These are phyloP conservation scores for Drosophila setosimentum DNA, from an alignment of 2,888 invertebrate species.

Conservation along the genomic window DNA sequence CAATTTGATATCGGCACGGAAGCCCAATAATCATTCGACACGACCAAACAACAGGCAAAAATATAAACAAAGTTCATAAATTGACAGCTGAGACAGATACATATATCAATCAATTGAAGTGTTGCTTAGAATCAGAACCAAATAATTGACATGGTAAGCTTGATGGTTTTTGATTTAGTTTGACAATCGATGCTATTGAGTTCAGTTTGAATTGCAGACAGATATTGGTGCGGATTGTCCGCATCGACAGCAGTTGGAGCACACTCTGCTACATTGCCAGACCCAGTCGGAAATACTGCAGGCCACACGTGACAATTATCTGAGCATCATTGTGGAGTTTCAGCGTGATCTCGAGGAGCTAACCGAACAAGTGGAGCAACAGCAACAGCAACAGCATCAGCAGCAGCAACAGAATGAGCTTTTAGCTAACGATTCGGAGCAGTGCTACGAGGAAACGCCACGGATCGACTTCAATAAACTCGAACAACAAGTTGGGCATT, in stretches of 20 bases:
- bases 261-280: constrained; percentile 69
- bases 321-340: constrained; percentile 83
- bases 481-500: constrained; percentile 60
- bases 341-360: constrained; percentile 82
- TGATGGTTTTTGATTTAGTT: background rate
- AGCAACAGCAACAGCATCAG: constrained; percentile 54
- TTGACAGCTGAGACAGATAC: constrained; percentile 22
- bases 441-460: constrained; percentile 12
- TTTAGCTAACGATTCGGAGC: constrained; percentile 1
- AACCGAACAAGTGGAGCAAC: constrained; percentile 78
- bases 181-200: background rate
- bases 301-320: constrained; percentile 79
- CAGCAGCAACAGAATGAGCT: constrained; percentile 55
- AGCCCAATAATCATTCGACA: constrained; percentile 45
- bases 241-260: constrained; percentile 68
- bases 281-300: constrained; percentile 60
- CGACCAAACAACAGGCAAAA: constrained; percentile 27
- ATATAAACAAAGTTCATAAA: constrained; percentile 32
- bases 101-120: constrained; percentile 20
- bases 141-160: constrained; percentile 64
- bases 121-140: background rate
- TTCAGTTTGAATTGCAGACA: constrained; percentile 38
- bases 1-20: constrained; percentile 60
- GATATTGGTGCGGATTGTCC: constrained; percentile 67
- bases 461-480: constrained; percentile 33